A percentile compares a stretch with the other conserved stretches of the same genome.
Conservation (phyloP, 2,888 invertebrate genomes). For the Morpho achilles region DNA sequence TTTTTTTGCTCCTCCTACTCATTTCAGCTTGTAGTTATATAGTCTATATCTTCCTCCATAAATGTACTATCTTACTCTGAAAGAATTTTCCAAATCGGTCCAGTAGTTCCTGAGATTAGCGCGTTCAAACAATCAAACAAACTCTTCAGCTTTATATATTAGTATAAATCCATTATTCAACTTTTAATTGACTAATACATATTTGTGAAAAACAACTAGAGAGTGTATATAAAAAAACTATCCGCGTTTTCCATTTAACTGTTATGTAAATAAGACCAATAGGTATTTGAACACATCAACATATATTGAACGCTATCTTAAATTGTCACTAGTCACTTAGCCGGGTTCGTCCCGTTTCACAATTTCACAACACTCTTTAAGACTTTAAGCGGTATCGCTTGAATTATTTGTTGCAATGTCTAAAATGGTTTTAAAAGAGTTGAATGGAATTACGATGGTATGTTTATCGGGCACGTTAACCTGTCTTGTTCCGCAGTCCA, state of each 20-base stretch:
- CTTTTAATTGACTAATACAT: too few species aligned
- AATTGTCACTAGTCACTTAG: conserved; percentile 40
- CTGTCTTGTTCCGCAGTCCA: conserved; percentile 39
- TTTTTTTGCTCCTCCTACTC: too few species aligned
- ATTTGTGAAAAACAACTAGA: too few species aligned
- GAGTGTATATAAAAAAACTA: too few species aligned
- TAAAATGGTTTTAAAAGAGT: conserved; percentile 50
- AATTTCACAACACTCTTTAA: conserved; percentile 53
- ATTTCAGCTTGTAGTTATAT: too few species aligned
- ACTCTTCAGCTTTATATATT: too few species aligned
- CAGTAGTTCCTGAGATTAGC: too few species aligned
- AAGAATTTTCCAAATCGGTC: too few species aligned
- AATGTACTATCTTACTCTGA: too few species aligned
- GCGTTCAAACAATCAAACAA: too few species aligned
- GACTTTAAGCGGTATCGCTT: conserved; percentile 29
- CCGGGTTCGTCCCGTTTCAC: conserved; percentile 1
- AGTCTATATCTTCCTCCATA: too few species aligned
- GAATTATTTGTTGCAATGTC: conserved; percentile 42
- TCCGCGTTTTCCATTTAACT: background rate
- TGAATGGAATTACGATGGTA: conserved; percentile 46
- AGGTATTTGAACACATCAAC: conserved; percentile 35
- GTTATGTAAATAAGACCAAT: conserved; percentile 1
- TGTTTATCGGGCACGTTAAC: conserved; percentile 53
- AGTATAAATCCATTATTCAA: too few species aligned
- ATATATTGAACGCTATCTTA: conserved; percentile 48